Base-by-base conservation (phyloP, 1,140 invertebrate genomes). In the Acromyrmex heyeri region DNA sequence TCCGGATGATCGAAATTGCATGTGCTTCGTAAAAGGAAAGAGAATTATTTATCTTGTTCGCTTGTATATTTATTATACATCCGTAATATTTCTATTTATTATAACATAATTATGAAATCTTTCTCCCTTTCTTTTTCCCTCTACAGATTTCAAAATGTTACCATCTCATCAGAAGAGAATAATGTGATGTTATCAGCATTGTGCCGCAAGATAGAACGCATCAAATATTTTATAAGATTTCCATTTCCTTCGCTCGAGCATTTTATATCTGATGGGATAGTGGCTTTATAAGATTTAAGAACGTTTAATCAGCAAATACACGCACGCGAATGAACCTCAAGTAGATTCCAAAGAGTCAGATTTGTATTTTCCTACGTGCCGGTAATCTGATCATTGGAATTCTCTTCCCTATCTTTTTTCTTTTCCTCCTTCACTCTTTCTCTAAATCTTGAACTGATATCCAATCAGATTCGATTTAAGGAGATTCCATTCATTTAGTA, bases 251-350 rank as follows among this genome's bases (percentile, higher is more conserved):
- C 10, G 14, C 50, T 27, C 78, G 50, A 21, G 5, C 8, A 24
- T 12, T 81, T 70, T 27, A 30, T 50, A 14, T 61, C 24, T 27
- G 55, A 83, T 21, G 38, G 4, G 12, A 30, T 57, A 69, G 38
- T 59, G 16, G 24, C 14, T n/a, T 61, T 50, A 75, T 73, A 59
- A 83, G 57, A 73, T 75, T 83, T 83, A 34, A 61, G 24, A 21
- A 14, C 55, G 18, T 62, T 83, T 83, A 83, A 83, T 83, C 79
- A 75, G 24, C 57, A 75, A 83, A 83, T 75, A 83, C n/a, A 8
- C 10, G 12, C 38, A 73, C 38, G 12, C 16, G 38, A 59, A 50
- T 83, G 75, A 83, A 50, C 8, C 24, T 8, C 34, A 59, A 62
- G 24, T 7, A 24, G 14, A 44, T 83, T 75, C 3, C 8, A 24